Evolutionary conservation across 2,888 invertebrate species (phyloP).

Genomic region (Agrilus biguttatus): DNA sequence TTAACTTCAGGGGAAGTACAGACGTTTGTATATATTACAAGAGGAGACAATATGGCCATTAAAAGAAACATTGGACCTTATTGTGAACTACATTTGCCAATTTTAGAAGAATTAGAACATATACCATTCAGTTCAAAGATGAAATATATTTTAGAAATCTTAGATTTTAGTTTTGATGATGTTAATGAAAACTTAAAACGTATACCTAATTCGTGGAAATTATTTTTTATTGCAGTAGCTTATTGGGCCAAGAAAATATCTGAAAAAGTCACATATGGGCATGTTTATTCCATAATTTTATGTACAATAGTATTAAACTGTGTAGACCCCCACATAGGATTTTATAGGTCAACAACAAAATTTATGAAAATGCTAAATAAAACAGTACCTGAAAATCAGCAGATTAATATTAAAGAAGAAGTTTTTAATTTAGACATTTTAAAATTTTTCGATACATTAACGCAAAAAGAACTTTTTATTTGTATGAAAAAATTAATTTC

Average conservation of each 20-base stretch:
- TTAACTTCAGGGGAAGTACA: constrained; percentile 13
- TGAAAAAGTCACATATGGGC: constrained; percentile 28
- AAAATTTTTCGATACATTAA: constrained; percentile 37
- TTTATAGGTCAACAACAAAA: constrained; percentile 31
- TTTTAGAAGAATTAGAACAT: constrained; percentile 19
- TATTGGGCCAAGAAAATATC: constrained; percentile 40
- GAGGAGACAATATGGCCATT: constrained; percentile 13
- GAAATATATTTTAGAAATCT: constrained; percentile 15
- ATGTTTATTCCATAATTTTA: constrained; percentile 43
- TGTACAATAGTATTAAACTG: constrained; percentile 42
- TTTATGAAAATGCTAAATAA: constrained; percentile 33
- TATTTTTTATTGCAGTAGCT: constrained; percentile 41
- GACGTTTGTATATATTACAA: constrained; percentile 20
- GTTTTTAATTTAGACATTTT: constrained; percentile 22
- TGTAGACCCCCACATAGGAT: constrained; percentile 43
- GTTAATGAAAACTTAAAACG: constrained; percentile 27
- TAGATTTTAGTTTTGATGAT: constrained; percentile 18
- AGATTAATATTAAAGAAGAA: constrained; percentile 11
- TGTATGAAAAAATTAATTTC: constrained; percentile 42
- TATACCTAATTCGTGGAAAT: constrained; percentile 42
- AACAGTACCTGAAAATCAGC: constrained; percentile 1
- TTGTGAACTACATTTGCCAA: constrained; percentile 3
- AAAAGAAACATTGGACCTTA: constrained; percentile 8
- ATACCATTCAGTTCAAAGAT: constrained; percentile 10
- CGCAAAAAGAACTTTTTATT: constrained; percentile 41